Evolutionary conservation across 2,888 invertebrate species (phyloP), one percentile per base, ranked within the genome.

Genomic region (Drosophila algonquin): DNA sequence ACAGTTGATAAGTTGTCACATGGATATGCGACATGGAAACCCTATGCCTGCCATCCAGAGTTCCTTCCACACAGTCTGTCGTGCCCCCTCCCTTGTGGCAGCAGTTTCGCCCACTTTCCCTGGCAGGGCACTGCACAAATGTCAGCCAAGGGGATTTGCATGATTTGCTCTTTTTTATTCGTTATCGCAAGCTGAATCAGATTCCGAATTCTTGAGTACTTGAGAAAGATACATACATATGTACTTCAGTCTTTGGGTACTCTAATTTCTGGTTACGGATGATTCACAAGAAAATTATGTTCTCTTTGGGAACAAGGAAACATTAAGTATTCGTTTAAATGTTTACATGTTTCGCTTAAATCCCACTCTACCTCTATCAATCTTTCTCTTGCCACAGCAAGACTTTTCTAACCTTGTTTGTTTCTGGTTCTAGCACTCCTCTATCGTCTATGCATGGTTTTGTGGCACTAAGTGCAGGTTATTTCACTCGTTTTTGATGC

Each of bases 1-100:
- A 63, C 67, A 70, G 69, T 73, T 85, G 74, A 85, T 79, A 85
- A 79, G 67, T 68, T 60, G 64, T 71, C 59, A 73, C 58, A 67
- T 51, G 45, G 46, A 73, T 35, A 57, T 32, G 16, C 73, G 70
- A 72, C 73, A 57, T 71, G 63, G 70, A 71, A 71, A 73, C 70
- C 73, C 73, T 73, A 50, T 46, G 71, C 63, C 61, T 72, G 53
- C 73, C 30, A 30, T 47, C 52, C 18, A 16, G 2, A 57, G 57
- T 68, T 68, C 70, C 58, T 70, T 58, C 24, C 51, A 51, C 69
- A 27, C 27, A 27, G 24, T 27, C 27, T 6, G 6, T 46, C 10
- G 46, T 16, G 64, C 35, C 16, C 35, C 12, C 35, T 3, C 21
- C 3, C 35, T 35, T 35, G 35, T 12, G 12, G 35, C 35, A 12